phyloP scores from a whole-genome alignment of 2,113 vertebrate genomes.

The Mesembrinibis cayennensis region DNA sequence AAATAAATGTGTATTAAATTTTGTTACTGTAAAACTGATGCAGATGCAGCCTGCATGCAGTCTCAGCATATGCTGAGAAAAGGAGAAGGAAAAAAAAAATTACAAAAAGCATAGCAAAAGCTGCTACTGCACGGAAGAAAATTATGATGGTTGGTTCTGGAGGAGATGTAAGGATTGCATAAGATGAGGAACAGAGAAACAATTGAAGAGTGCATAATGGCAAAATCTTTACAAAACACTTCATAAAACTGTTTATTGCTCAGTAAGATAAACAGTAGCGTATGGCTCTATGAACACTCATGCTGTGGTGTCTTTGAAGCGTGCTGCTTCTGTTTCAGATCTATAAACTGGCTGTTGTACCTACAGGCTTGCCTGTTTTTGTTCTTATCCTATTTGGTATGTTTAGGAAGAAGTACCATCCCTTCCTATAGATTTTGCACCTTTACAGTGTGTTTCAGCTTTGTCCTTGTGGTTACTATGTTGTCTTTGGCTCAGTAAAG shows the following conservation, averaged over 20 bases:
- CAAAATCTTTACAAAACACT: constrained; percentile 2
- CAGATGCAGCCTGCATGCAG: constrained; percentile 23
- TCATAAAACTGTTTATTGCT: background rate
- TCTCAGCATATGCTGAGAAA: constrained; percentile 56
- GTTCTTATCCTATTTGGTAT: background rate
- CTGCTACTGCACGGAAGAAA: constrained; percentile 8
- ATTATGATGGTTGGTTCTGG: background rate
- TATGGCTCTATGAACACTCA: background rate
- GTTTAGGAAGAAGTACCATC: background rate
- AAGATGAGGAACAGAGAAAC: background rate
- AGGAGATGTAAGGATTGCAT: background rate
- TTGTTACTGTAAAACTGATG: constrained; percentile 52
- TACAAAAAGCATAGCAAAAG: constrained; percentile 27
- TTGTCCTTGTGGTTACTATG: background rate
- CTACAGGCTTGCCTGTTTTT: background rate
- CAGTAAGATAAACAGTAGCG: background rate
- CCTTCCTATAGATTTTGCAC: background rate
- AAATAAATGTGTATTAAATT: constrained; percentile 6
- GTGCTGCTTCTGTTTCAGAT: background rate
- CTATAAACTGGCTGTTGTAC: background rate
- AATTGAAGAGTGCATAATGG: background rate
- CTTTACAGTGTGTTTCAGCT: background rate
- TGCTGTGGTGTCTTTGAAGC: background rate
- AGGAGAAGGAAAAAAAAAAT: background rate
- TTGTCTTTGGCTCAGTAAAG: background rate